These are phyloP conservation scores for Strix uralensis DNA, from an alignment of 2,113 vertebrate genomes.

Conservation along the genomic window DNA sequence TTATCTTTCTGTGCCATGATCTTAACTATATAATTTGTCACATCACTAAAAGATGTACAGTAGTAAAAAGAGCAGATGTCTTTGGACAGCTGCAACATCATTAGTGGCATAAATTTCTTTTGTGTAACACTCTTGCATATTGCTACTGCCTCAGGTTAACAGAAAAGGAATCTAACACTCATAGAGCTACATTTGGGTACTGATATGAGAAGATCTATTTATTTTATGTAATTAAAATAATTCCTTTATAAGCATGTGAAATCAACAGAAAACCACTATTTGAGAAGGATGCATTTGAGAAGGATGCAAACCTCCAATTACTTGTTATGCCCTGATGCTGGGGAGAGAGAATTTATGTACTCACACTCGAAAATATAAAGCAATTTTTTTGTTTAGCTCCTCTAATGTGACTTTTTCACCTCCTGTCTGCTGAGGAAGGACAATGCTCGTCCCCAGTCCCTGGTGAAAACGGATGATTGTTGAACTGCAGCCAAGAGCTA, in stretches of 20 bases:
- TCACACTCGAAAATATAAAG: background rate
- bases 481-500: background rate
- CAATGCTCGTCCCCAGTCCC: background rate
- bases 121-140: background rate
- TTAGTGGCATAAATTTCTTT: background rate
- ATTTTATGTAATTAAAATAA: background rate
- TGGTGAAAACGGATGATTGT: background rate
- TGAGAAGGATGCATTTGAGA: background rate
- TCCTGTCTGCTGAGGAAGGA: background rate
- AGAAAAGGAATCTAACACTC: background rate
- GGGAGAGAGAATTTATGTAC: background rate
- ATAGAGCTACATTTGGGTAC: background rate
- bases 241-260: background rate
- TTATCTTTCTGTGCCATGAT: background rate
- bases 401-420: background rate
- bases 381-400: background rate
- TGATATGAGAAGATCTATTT: background rate
- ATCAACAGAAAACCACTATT: background rate
- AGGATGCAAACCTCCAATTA: background rate
- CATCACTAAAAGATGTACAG: background rate
- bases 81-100: background rate
- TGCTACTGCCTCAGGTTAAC: background rate
- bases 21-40: background rate
- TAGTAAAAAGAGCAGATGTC: conserved; percentile 6
- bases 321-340: background rate